These are phyloP conservation scores for Callipepla squamata DNA, from an alignment of 2,113 vertebrate genomes.

Conservation along the genomic window DNA sequence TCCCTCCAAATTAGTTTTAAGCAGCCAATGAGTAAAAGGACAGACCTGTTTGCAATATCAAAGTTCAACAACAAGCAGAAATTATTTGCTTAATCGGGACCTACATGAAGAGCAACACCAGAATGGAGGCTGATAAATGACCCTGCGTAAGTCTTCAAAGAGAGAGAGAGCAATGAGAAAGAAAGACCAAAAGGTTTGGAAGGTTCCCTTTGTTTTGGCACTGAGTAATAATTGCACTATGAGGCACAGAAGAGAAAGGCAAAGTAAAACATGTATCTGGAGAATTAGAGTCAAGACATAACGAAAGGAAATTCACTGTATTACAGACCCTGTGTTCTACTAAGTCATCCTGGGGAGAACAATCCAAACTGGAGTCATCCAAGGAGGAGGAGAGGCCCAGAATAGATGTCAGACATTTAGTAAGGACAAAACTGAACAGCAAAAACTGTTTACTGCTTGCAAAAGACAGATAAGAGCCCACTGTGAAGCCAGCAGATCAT, in stretches of 20 bases:
- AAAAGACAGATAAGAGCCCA: not conserved
- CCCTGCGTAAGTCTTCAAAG: not conserved
- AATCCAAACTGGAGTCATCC: not conserved
- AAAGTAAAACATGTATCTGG: not conserved
- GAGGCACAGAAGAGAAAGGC: not conserved
- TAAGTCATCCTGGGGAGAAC: not conserved
- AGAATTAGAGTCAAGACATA: not conserved
- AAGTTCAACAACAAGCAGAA: not conserved
- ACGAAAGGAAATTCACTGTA: not conserved
- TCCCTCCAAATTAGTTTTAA: slow-evolving; percentile 7
- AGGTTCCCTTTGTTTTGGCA: not conserved
- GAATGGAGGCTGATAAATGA: not conserved
- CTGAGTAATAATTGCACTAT: not conserved
- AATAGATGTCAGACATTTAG: not conserved
- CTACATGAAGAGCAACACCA: not conserved
- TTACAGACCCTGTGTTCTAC: not conserved
- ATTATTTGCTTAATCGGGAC: not conserved
- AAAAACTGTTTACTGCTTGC: not conserved
- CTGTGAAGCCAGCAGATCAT: not conserved
- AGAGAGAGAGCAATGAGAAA: not conserved
- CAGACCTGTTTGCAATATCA: not conserved
- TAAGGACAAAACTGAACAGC: not conserved
- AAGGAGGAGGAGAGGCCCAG: not conserved
- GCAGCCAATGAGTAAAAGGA: not conserved
- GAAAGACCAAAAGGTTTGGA: not conserved